Evolutionary conservation across 2,888 invertebrate genomes (phyloP), one percentile per base, ranked within the genome.

Genomic region (Coremacera marginata): DNA sequence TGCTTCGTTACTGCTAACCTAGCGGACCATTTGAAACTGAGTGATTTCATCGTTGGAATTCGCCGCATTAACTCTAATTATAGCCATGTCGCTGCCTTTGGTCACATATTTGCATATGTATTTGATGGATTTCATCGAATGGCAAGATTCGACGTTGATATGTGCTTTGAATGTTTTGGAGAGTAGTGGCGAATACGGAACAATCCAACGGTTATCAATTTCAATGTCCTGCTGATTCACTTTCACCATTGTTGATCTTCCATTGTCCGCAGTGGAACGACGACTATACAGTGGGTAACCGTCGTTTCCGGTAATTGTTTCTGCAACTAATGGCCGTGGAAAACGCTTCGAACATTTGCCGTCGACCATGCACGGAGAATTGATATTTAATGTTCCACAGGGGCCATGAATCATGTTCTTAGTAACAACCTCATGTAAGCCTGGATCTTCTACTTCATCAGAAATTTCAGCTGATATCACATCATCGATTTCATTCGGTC

Each of bases 91-190:
- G 78, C 85, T 86, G 37, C 88, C 88, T 86, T 89, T 89, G 72
- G 82, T 88, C 31, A 90, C 86, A 82, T 90, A 90, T 81, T 89
- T 89, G 80, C 87, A 88, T 78, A 90, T 84, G 78, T 88, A 89
- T 82, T 88, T 89, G 37, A 88, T 88, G 0, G 84, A 83, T 78
- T 89, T 88, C 0, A 90, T 86, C 0, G 88, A 89, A 82, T 83
- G 85, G 80, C 89, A 90, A 78, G 70, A 85, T 78, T 90, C 89
- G 14, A 89, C 87, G 80, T 89, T 89, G n/a, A 86, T 86, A 78
- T 89, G 88, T 0, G 86, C 84, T 67, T 87, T 81, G 63, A 82
- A 87, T 11, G 81, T 82, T 77, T 83, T 84, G 1, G 81, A 84
- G 3, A 87, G 82, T 49, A 85, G 51, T 68, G 86, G 87, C 9